Evolutionary conservation across 2,888 invertebrate species (phyloP), one percentile per base, ranked within the genome.

Genomic region (Lycia hirtaria): DNA sequence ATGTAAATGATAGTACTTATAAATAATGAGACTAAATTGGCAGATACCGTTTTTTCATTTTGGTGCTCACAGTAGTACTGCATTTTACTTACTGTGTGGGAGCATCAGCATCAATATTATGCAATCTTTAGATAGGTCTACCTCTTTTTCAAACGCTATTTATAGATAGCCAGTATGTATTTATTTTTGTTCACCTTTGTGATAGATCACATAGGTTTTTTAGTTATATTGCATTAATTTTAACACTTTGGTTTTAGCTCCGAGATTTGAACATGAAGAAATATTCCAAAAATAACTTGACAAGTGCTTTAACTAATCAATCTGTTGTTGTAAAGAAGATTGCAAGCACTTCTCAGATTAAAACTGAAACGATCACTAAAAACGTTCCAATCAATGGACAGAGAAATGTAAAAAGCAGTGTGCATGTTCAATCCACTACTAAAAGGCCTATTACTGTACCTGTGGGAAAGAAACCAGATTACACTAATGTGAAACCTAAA

Each of bases 231-330:
- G n/a, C n/a, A n/a, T n/a, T n/a, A n/a, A n/a, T n/a, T 5, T 7
- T 32, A 32, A 32, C 14, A 14, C 14, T 47, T 50, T 56, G 62
- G 35, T 82, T 81, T 12, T 81, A 91, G 90, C 61, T 91, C 7
- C 63, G 86, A 15, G 82, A 89, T 52, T 10, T 90, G 0, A 91
- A 91, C 60, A 65, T 87, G 0, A 85, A 87, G 30, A 90, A 88
- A 54, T 90, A 89, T 38, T 75, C 65, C 44, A 79, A 75, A 19
- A 60, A 51, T 20, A 69, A 71, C 10, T 35, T 63, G 15, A 19
- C 58, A 67, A 0, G 37, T 52, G 3, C 63, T 69, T 0, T 69
- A 63, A 45, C 17, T 57, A 6, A 52, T 62, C 1, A n/a, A 0
- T 24, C 10, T 10, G 72, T 60, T 5, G 22, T 10, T 2, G 20